Evolutionary conservation across 2,113 vertebrate species (phyloP).

Genomic region (Neolamprologus devosi): DNA sequence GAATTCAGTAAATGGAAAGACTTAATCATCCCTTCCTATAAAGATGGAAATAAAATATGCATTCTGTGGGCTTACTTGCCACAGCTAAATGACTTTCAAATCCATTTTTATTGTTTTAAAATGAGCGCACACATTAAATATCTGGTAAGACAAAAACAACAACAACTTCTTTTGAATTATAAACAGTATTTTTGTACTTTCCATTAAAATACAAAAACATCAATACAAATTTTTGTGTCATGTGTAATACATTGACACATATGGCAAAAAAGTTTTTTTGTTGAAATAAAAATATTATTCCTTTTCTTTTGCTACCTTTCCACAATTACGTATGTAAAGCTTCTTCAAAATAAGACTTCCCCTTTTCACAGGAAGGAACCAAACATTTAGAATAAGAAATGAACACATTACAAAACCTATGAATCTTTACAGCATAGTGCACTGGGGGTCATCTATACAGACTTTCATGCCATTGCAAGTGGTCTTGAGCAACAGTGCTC

Average conservation of each 20-base stretch:
- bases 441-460: neutral
- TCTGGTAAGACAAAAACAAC: neutral
- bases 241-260: neutral
- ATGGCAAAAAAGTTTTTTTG: neutral
- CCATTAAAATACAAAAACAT: neutral
- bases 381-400: neutral
- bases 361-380: neutral
- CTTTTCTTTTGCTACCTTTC: neutral
- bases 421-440: neutral
- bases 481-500: neutral
- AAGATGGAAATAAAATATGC: neutral
- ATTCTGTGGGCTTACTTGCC: neutral
- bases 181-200: neutral
- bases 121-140: neutral
- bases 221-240: neutral
- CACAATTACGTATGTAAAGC: neutral
- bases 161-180: neutral
- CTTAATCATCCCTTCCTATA: neutral
- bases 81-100: neutral
- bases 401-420: neutral
- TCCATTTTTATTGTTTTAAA: neutral
- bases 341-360: neutral
- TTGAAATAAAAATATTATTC: neutral
- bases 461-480: neutral
- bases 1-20: neutral